Conservation (phyloP, 2,888 invertebrate genomes). For the Phortica okadai region DNA sequence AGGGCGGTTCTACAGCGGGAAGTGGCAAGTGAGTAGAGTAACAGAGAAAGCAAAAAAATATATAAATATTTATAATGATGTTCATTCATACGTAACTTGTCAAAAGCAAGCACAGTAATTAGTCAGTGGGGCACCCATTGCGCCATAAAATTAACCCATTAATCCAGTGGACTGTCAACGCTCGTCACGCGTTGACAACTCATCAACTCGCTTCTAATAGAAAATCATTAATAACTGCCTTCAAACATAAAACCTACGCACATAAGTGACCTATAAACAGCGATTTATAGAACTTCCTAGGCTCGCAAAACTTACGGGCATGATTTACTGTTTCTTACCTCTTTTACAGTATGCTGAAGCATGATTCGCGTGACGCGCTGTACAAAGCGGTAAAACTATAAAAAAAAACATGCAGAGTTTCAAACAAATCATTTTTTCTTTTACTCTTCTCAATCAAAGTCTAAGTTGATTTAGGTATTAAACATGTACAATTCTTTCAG, state of each 20-base stretch:
- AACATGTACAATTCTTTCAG: background rate
- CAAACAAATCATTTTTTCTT: constrained; percentile 3
- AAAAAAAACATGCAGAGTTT: constrained; percentile 13
- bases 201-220: constrained; percentile 12
- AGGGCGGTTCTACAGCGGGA: constrained; percentile 68
- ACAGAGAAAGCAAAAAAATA: background rate
- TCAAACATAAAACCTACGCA: background rate
- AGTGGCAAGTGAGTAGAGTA: constrained; percentile 62
- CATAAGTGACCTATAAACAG: constrained; percentile 22
- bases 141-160: constrained; percentile 31
- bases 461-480: background rate
- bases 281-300: background rate
- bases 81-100: background rate
- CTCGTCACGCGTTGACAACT: constrained; percentile 1
- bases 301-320: background rate
- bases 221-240: constrained; percentile 18
- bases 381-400: constrained; percentile 5
- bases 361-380: constrained; percentile 19
- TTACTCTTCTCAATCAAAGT: constrained; percentile 1
- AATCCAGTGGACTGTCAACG: background rate
- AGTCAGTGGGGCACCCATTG: background rate
- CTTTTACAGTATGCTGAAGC: background rate
- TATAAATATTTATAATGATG: background rate
- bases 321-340: background rate
- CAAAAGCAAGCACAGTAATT: background rate